These are phyloP conservation scores for Drosophila arawakana DNA, from an alignment of 1,140 invertebrate genomes.

Conservation along the genomic window DNA sequence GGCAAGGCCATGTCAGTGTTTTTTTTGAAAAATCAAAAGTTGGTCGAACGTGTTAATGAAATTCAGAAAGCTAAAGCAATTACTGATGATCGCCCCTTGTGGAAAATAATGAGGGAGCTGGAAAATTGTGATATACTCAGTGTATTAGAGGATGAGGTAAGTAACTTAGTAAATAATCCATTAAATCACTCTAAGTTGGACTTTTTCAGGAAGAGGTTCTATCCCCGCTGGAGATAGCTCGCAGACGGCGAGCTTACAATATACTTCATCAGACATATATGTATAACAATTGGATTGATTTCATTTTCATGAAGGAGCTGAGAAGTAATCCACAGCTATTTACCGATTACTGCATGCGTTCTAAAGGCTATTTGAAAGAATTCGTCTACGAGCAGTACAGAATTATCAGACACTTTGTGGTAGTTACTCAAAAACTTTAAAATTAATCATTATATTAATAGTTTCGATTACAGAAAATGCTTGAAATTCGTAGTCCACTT, in stretches of 20 bases:
- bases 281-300: conserved; percentile 64
- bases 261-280: conserved; percentile 68
- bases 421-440: neutral
- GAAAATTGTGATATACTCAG: conserved; percentile 70
- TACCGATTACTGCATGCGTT: conserved; percentile 52
- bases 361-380: conserved; percentile 34
- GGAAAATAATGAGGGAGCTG: conserved; percentile 63
- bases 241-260: conserved; percentile 58
- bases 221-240: conserved; percentile 62
- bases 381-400: conserved; percentile 48
- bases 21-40: conserved; percentile 52
- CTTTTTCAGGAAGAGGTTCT: conserved; percentile 10
- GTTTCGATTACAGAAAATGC: conserved; percentile 62
- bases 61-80: conserved; percentile 30
- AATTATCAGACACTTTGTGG: conserved; percentile 58
- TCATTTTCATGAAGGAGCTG: conserved; percentile 62
- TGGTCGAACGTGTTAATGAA: conserved; percentile 34
- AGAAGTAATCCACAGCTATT: conserved; percentile 52
- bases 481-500: conserved; percentile 65
- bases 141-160: conserved; percentile 55
- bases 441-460: neutral
- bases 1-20: conserved; percentile 60
- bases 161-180: neutral
- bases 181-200: neutral
- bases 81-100: conserved; percentile 55